A percentile compares a stretch with the other conserved stretches of the same genome.
phyloP scores from a whole-genome alignment of 2,113 vertebrate genomes.

The Chiloscyllium plagiosum region DNA sequence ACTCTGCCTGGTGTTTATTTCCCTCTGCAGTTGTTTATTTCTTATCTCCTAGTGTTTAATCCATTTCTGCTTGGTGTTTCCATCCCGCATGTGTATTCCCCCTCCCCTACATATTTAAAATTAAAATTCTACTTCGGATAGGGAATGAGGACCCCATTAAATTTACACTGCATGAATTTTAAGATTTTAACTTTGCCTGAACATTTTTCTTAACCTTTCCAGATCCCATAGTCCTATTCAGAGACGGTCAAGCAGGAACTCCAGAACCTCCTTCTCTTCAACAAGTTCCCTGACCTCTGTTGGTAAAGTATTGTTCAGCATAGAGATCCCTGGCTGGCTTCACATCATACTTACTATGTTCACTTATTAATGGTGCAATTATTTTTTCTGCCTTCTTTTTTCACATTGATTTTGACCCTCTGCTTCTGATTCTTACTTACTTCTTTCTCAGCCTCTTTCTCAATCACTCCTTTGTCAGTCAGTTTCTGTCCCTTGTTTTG shows the following conservation, averaged over 20 bases:
- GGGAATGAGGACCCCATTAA: neutral
- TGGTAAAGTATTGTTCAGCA: conserved; percentile 59
- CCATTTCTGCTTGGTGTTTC: neutral
- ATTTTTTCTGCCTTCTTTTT: neutral
- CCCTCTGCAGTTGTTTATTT: neutral
- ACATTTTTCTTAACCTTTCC: neutral
- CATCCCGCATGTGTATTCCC: no score
- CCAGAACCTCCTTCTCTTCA: conserved; percentile 56
- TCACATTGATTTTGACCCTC: neutral
- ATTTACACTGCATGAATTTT: neutral
- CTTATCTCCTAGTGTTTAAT: neutral
- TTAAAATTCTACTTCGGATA: neutral
- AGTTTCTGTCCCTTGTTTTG: no score
- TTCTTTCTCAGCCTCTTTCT: neutral
- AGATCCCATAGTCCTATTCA: conserved; percentile 75
- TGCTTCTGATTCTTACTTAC: neutral
- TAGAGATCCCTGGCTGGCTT: neutral
- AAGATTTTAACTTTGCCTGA: neutral
- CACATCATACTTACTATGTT: neutral
- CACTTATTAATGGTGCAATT: neutral
- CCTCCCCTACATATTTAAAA: neutral
- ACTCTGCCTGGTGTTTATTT: neutral
- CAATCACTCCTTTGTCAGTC: neutral
- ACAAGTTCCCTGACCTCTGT: conserved; percentile 74
- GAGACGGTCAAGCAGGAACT: conserved; percentile 62